Conservation (phyloP, 2,113 vertebrate species). For the Onychostoma macrolepis region DNA sequence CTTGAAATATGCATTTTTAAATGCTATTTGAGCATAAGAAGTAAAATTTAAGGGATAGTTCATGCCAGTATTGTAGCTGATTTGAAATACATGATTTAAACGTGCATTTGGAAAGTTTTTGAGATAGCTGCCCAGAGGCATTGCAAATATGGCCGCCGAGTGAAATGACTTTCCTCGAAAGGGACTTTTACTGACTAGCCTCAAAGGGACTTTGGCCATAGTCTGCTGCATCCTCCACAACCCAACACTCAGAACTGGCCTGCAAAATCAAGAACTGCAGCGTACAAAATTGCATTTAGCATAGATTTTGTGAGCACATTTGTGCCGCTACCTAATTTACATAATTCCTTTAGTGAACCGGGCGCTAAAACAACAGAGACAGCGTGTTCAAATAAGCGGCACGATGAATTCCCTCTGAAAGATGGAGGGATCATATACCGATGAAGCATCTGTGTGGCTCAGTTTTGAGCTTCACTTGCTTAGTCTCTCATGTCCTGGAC, state of each 20-base stretch:
- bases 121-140: background rate
- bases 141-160: background rate
- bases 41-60: background rate
- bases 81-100: background rate
- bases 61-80: background rate
- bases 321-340: background rate
- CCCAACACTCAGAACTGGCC: background rate
- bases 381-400: background rate
- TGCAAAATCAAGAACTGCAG: background rate
- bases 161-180: background rate
- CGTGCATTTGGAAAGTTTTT: too few relatives aligned
- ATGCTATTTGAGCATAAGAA: background rate
- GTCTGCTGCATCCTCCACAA: background rate
- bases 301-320: slow-evolving; percentile 1
- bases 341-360: background rate
- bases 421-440: background rate
- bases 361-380: background rate
- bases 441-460: background rate
- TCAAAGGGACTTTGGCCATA: background rate
- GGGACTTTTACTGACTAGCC: background rate
- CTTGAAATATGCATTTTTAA: background rate
- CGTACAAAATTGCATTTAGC: background rate
- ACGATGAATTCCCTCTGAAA: background rate
- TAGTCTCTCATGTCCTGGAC: slow-evolving; percentile 1
- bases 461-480: background rate